A percentile compares a stretch with the other conserved stretches of the same genome.
phyloP scores from a whole-genome alignment of 2,113 vertebrate genomes.

The Poeciliopsis occidentalis region DNA sequence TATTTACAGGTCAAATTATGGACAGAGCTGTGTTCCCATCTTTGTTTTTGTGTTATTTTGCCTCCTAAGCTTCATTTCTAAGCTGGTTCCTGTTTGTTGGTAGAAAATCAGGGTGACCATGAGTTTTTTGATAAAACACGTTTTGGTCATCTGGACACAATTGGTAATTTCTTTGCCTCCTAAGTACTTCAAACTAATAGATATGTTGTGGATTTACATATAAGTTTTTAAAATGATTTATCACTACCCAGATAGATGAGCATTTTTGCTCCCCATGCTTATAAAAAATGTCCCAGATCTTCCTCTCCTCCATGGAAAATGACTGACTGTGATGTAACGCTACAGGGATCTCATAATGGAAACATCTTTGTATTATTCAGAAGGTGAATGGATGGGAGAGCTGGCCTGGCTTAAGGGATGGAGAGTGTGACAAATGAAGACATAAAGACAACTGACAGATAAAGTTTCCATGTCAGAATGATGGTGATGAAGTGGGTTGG shows the following conservation, averaged over 20 bases:
- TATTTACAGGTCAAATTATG: neutral
- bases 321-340: constrained; percentile 65
- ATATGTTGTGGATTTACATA: neutral
- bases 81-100: neutral
- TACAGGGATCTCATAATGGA: constrained; percentile 82
- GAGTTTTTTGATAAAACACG: neutral
- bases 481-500: neutral
- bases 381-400: constrained; percentile 64
- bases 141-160: neutral
- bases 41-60: neutral
- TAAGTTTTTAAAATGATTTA: neutral
- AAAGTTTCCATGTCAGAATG: neutral
- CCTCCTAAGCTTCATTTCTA: neutral
- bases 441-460: neutral
- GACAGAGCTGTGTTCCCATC: neutral
- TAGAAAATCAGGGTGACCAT: neutral
- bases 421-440: constrained; percentile 4
- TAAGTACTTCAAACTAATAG: neutral
- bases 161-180: neutral
- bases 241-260: neutral
- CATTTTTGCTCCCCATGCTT: neutral
- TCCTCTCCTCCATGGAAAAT: constrained; percentile 10
- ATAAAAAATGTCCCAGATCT: neutral
- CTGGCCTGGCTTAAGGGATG: constrained; percentile 51
- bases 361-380: constrained; percentile 84